Percentiles rank a stretch among this genome's conserved stretches.
These are phyloP conservation scores for Hirtodrosophila cameraria DNA, from an alignment of 2,888 invertebrate species.

Conservation along the genomic window DNA sequence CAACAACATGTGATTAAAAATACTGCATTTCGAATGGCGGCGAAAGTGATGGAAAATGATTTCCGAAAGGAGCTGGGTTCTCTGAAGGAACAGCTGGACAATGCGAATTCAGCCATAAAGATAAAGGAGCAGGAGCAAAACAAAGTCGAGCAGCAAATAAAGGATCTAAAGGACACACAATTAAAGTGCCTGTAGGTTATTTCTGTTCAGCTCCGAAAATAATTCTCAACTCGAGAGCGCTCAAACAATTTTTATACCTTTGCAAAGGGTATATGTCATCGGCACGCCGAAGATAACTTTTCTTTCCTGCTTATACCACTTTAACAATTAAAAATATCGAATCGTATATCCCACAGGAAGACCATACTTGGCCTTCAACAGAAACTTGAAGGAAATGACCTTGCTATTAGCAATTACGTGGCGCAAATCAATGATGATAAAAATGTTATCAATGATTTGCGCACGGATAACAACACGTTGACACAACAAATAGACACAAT, in stretches of 20 bases:
- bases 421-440: constrained; percentile 85
- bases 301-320: no score
- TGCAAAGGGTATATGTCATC: no score
- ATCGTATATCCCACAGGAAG: constrained; percentile 59
- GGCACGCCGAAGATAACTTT: no score
- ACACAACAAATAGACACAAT: constrained; percentile 86
- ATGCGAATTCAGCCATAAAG: constrained; percentile 86
- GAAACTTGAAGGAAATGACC: constrained; percentile 81
- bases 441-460: constrained; percentile 85
- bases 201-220: not conserved
- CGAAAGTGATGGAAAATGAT: constrained; percentile 84
- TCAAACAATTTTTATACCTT: no score
- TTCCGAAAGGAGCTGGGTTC: constrained; percentile 82
- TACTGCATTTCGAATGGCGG: constrained; percentile 81
- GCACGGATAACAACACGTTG: constrained; percentile 86
- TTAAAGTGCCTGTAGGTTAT: constrained; percentile 81
- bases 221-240: no score
- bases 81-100: constrained; percentile 88
- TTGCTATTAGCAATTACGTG: constrained; percentile 71
- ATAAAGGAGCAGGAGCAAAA: constrained; percentile 83
- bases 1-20: constrained; percentile 84
- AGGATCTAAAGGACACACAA: constrained; percentile 71
- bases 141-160: constrained; percentile 72
- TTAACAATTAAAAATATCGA: no score
- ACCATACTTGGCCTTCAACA: constrained; percentile 78